Base-by-base conservation (phyloP, 2,888 invertebrate genomes). In the Phalera bucephala region DNA sequence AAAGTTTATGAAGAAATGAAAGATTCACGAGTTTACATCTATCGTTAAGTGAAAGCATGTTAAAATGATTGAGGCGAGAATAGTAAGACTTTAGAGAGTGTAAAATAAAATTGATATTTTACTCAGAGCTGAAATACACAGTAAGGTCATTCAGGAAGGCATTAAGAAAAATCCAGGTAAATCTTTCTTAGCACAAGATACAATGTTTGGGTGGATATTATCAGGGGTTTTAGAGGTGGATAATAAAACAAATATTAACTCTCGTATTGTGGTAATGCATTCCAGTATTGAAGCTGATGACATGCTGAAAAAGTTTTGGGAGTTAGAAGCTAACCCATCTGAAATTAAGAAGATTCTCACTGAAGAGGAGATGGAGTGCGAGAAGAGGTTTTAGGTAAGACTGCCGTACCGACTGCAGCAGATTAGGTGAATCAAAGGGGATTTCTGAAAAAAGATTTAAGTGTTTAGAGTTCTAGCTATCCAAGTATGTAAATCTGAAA, bases 191-290 rank as follows among this genome's bases (percentile, higher is more conserved):
- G 59, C 55, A 3, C 62, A 64, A 38, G 31, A 42, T 4, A 57
- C 62, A 0, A 33, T 4, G 1, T 36, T 62, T 1, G 59, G 58
- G 0, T 64, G 62, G 61, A 47, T 62, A 11, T 6, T 62, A 2
- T 59, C 56, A 0, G 64, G 53, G 1, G 28, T 17, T n/a, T 17
- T 9, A 7, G n/a, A 17, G 23, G 2, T 14, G 21, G 13, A 29
- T 10, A 44, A 13, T 2, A 9, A 22, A 1, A 2, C 9, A 1
- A 9, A 9, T n/a, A 11, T 2, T n/a, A 2, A 2, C 2, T 7
- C 21, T 3, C 8, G 15, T 14, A 31, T 23, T 10, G 13, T 9
- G 8, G 22, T 17, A 11, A 19, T 25, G 11, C 25, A 17, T 15
- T n/a, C 25, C 8, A 5, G 15, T 10, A 8, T 8, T n/a, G 2